Evolutionary conservation across 2,888 invertebrate genomes (phyloP), one percentile per base, ranked within the genome.

Genomic region (Cephus pygmeus): DNA sequence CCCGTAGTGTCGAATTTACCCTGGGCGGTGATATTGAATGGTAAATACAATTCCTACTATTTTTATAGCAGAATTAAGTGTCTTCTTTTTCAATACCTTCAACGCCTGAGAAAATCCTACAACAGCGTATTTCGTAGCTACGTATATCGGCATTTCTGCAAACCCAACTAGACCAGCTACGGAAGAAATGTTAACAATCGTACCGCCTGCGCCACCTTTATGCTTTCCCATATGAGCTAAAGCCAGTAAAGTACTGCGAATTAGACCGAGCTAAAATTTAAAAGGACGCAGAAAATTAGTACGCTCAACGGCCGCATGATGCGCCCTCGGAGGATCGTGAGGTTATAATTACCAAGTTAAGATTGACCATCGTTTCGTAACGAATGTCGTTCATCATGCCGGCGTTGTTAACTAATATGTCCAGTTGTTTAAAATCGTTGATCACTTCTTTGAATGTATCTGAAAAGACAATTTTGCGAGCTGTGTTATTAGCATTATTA

Each of bases 151-250:
- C 11, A 92, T 85, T 31, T 91, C 92, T 34, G 92, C 91, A n/a
- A 92, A 90, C 0, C 92, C 88, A 81, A 91, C 88, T 69, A 92
- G 91, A 0, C 94, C 94, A 79, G 93, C 92, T 40, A 94, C 93
- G 0, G 95, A 94, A 0, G 94, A 92, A 56, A 95, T 91, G 85
- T 95, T 95, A 30, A 95, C 92, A 34, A 95, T 93, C 0, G 93
- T 92, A 0, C 95, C 95, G 4, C 95, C 95, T 33, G 87, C 83
- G 2, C 92, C 92, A 12, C 92, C 92, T 77, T 91, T 92, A 81
- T 92, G 91, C 76, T 90, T 91, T 9, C 92, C 90, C 87, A 93
- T 89, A 77, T 90, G 87, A 75, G 92, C 90, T 78, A 93, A 81
- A 3, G 89, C 93, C 31, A 92, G 83, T 34, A 90, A 78, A 0